These are phyloP conservation scores for Drosophila pachea DNA, from an alignment of 1,140 invertebrate genomes.

Conservation along the genomic window DNA sequence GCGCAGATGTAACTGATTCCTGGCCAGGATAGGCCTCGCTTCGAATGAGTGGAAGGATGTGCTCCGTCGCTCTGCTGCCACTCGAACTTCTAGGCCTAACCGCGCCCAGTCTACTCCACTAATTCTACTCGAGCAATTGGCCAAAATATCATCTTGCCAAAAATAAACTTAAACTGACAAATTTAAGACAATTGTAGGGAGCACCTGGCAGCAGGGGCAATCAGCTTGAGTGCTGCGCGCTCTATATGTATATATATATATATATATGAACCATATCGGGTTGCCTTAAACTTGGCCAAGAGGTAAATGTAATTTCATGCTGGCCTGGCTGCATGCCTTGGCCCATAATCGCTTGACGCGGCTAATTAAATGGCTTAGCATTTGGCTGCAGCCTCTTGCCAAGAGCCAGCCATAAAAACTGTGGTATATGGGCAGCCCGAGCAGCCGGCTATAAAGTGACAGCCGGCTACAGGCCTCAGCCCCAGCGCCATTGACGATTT, in stretches of 20 bases:
- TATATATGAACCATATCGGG: conserved; percentile 13
- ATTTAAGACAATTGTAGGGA: too few species aligned
- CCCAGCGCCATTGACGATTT: conserved; percentile 38
- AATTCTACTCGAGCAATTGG: too few species aligned
- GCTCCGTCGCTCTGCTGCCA: too few species aligned
- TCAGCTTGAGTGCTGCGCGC: not conserved
- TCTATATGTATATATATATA: not conserved
- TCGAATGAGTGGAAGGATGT: too few species aligned
- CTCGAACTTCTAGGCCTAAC: too few species aligned
- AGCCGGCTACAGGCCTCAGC: not conserved
- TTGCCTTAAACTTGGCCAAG: conserved; percentile 24
- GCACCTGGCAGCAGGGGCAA: not conserved
- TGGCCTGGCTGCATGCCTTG: conserved; percentile 46
- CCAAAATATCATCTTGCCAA: too few species aligned
- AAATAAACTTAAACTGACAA: too few species aligned
- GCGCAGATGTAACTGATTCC: not conserved
- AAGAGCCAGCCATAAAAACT: conserved; percentile 63
- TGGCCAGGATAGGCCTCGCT: too few species aligned
- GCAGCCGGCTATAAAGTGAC: conserved; percentile 20
- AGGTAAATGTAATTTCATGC: conserved; percentile 58
- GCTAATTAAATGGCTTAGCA: conserved; percentile 77
- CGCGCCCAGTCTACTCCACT: too few species aligned
- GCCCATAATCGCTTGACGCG: conserved; percentile 62
- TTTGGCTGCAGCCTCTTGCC: conserved; percentile 46
- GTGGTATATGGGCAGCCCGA: conserved; percentile 53